These are phyloP conservation scores for Drosophila asahinai DNA, from an alignment of 1,140 invertebrate species.

Conservation along the genomic window DNA sequence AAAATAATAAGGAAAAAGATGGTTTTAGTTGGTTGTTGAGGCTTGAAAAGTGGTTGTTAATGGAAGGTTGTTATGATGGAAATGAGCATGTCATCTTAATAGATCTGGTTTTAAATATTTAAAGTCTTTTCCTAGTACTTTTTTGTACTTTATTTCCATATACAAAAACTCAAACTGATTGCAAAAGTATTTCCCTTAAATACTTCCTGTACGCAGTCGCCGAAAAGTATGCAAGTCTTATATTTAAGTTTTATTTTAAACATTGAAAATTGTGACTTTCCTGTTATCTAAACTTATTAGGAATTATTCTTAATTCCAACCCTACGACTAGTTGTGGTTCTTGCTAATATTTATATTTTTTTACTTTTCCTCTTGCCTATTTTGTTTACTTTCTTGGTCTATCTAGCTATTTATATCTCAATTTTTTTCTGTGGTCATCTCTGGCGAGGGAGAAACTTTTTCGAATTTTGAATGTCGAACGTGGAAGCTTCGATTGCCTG, in stretches of 20 bases:
- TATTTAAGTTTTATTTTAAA: background rate
- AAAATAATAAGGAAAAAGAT: constrained; percentile 85
- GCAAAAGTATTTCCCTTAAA: background rate
- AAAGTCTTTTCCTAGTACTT: background rate
- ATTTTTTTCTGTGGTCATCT: constrained; percentile 22
- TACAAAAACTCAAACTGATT: no score
- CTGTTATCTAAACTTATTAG: background rate
- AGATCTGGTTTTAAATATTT: background rate
- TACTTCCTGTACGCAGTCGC: background rate
- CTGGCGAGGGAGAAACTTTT: constrained; percentile 55
- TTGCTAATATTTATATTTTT: background rate
- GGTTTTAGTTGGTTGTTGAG: constrained; percentile 35
- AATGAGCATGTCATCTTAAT: constrained; percentile 1
- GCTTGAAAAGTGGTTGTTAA: constrained; percentile 4
- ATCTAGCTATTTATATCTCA: constrained; percentile 22
- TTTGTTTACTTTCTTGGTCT: constrained; percentile 5
- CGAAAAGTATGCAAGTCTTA: background rate
- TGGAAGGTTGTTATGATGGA: background rate
- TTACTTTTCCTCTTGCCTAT: background rate
- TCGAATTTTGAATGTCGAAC: constrained; percentile 41
- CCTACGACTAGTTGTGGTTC: background rate
- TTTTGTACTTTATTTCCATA: no score
- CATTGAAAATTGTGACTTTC: background rate
- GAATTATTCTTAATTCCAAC: background rate
- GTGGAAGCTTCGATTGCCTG: constrained; percentile 55